Base-by-base conservation (phyloP, 2,888 invertebrate species). In the Schizotus pectinicornis region DNA sequence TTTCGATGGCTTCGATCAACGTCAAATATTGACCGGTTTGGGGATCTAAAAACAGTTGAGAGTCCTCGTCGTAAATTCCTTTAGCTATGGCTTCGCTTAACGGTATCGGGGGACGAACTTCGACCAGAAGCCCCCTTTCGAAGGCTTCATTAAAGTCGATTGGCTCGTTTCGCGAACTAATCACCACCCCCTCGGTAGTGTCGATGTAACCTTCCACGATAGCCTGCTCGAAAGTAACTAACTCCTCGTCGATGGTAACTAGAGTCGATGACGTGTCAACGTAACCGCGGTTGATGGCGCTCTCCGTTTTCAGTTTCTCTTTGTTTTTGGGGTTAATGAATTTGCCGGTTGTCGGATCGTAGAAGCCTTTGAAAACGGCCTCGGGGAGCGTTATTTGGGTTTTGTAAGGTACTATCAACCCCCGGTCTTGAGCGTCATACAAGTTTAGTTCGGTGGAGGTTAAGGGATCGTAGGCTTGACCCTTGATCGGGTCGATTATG, bases 341-440 rank as follows among this genome's bases (percentile, higher is more conserved):
- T 72, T 90, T 88, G 42, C 95, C 94, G 33, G 90, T 88, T 69
- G 87, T 85, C 0, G 91, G 89, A 81, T 96, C 93, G 73, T 94
- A 95, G 62, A 92, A 86, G n/a, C 94, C 94, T 79, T 92, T 90
- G 72, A 91, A 91, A n/a, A 95, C 89, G 1, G 95, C 95, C 80
- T 94, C 94, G 0, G 92, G 91, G 30, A 95, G 82, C 59, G 92
- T 92, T 63, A 93, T 87, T 77, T 90, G 91, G 49, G 89, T 87
- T 75, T 92, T 91, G 36, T 92, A 89, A 6, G 92, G 91, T 5
- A 94, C 85, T 47, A 94, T 86, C 31, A 94, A 81, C 22, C 94
- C 93, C 50, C 90, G 86, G 68, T 92, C 91, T 31, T 92, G 85
- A 1, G 96, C 95, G 74, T 95, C 94, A 35, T 87, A 88, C 6